phyloP scores from a whole-genome alignment of 2,113 vertebrate species.

The Phaetusa simplex region DNA sequence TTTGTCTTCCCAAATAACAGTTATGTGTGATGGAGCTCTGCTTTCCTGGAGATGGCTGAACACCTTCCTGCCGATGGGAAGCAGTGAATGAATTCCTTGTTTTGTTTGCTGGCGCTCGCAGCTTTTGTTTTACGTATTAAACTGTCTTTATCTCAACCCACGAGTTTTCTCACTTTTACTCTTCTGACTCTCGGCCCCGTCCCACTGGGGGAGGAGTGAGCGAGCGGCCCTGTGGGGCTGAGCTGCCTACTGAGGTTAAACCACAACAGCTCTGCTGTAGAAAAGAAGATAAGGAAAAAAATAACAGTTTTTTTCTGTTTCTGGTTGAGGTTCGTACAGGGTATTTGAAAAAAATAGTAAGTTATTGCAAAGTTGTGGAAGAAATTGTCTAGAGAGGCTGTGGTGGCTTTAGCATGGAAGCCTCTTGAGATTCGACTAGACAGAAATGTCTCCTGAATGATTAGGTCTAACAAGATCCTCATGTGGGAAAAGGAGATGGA shows the following conservation, averaged over 20 bases:
- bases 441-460: neutral
- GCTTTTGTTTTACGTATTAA: neutral
- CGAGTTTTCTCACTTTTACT: neutral
- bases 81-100: neutral
- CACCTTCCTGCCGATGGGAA: neutral
- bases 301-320: neutral
- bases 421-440: neutral
- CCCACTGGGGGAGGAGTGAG: no score
- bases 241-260: neutral
- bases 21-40: accelerated
- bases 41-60: neutral
- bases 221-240: accelerated
- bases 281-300: neutral
- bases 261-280: neutral
- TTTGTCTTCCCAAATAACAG: neutral
- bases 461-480: neutral
- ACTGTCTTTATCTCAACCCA: neutral
- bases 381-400: accelerated
- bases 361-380: neutral
- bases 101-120: neutral
- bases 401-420: neutral
- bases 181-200: neutral
- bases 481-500: neutral
- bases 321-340: neutral
- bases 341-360: neutral